Evolutionary conservation across 2,797 vertebrate species (phyloP).

Genomic region (Squalus acanthias): DNA sequence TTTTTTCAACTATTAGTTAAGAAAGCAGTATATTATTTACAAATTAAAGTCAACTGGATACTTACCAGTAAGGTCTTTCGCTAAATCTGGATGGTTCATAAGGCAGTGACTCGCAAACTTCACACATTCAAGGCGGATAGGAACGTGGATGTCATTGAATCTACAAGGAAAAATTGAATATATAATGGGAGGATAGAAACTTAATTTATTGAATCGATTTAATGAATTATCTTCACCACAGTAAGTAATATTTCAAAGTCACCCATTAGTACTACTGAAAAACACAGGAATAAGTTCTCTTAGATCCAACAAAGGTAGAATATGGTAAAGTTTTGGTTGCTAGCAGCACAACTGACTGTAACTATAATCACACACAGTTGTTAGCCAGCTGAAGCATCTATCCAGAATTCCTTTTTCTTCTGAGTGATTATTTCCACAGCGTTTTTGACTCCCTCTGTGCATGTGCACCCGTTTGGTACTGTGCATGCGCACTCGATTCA

Average conservation of each 20-base stretch:
- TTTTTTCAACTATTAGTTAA: not conserved
- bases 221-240: not conserved
- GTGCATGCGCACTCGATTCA: too few relatives aligned
- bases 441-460: too few relatives aligned
- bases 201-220: slow-evolving; percentile 41
- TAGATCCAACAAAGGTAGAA: not conserved
- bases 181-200: slow-evolving; percentile 42
- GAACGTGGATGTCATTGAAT: slow-evolving; percentile 98
- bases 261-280: not conserved
- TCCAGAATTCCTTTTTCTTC: not conserved
- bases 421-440: too few relatives aligned
- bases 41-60: slow-evolving; percentile 1
- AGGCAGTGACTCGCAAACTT: slow-evolving; percentile 97
- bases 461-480: too few relatives aligned
- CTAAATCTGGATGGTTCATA: slow-evolving; percentile 96
- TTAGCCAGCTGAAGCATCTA: not conserved
- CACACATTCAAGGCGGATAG: slow-evolving; percentile 93
- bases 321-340: not conserved
- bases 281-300: not conserved
- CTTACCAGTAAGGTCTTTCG: slow-evolving; percentile 94
- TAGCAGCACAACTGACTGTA: not conserved
- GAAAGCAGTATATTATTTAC: slow-evolving; percentile 29
- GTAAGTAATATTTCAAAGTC: not conserved
- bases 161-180: slow-evolving; percentile 50
- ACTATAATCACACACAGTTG: not conserved